These are phyloP conservation scores for Orthonyx spaldingii DNA, from an alignment of 2,113 vertebrate species.

Conservation along the genomic window DNA sequence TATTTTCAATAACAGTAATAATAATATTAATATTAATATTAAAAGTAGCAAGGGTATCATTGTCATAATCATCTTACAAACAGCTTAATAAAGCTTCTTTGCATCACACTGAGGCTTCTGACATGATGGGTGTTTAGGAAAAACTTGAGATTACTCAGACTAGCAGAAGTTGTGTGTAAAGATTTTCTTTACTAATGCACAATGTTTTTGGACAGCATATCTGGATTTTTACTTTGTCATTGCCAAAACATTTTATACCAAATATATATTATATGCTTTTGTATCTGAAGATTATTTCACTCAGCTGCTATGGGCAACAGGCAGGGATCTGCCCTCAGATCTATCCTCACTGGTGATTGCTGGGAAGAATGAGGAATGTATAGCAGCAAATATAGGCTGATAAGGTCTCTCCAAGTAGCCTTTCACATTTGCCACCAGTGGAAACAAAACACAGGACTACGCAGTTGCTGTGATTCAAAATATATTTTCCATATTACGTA, in stretches of 20 bases:
- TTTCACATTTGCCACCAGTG: neutral
- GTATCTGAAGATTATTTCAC: neutral
- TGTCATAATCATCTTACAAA: neutral
- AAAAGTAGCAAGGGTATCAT: neutral
- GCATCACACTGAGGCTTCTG: neutral
- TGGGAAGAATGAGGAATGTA: neutral
- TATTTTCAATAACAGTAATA: neutral
- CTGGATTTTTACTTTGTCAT: neutral
- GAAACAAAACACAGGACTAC: neutral
- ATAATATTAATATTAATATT: neutral
- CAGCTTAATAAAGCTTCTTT: neutral
- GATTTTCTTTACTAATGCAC: neutral
- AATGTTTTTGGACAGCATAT: neutral
- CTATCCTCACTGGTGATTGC: neutral
- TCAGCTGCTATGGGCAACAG: neutral
- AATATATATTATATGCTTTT: neutral
- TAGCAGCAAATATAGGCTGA: neutral
- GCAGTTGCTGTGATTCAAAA: neutral
- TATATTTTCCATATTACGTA: neutral
- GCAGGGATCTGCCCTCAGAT: neutral
- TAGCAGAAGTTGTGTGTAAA: neutral
- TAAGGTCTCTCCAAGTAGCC: neutral
- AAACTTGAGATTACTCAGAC: neutral
- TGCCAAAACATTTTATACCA: neutral
- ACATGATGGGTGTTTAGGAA: neutral